These are phyloP conservation scores for Gadopsis marmoratus DNA, from an alignment of 2,797 vertebrate species.

Conservation along the genomic window DNA sequence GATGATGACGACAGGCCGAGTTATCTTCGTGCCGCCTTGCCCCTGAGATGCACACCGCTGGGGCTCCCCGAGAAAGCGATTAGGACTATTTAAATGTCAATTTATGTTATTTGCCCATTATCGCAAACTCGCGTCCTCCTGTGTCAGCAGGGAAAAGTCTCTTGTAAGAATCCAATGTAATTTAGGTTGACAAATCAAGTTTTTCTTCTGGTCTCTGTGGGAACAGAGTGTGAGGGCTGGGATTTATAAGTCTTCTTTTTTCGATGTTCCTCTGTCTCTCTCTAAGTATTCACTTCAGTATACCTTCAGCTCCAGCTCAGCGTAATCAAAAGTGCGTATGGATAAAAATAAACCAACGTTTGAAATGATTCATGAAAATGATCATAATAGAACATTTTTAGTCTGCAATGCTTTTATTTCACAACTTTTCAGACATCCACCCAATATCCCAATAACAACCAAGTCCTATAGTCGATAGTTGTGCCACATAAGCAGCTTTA, in stretches of 20 bases:
- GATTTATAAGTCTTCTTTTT: conserved; percentile 30
- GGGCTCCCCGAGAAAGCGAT: conserved; percentile 58
- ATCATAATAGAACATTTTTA: neutral
- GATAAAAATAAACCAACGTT: neutral
- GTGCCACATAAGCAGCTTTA: neutral
- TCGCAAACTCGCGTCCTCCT: conserved; percentile 32
- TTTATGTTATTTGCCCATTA: conserved; percentile 69
- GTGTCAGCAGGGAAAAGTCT: conserved; percentile 51
- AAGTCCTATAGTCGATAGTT: neutral
- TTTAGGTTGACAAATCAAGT: conserved; percentile 59
- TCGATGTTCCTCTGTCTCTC: conserved; percentile 8
- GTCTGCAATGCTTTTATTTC: neutral
- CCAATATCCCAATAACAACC: neutral
- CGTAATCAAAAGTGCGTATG: conserved; percentile 25
- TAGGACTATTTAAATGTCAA: conserved; percentile 76
- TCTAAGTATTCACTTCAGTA: conserved; percentile 14
- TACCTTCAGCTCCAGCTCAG: conserved; percentile 26
- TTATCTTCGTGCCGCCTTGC: conserved; percentile 53
- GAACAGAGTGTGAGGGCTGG: conserved; percentile 17
- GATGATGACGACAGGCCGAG: conserved; percentile 41
- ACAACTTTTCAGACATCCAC: neutral
- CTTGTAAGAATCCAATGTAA: conserved; percentile 53
- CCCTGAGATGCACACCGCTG: conserved; percentile 62
- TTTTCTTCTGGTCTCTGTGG: conserved; percentile 49
- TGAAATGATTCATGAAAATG: neutral